A percentile compares a stretch with the other conserved stretches of the same genome.
Conservation (phyloP, 1,140 invertebrate species). For the Bemisia tabaci region DNA sequence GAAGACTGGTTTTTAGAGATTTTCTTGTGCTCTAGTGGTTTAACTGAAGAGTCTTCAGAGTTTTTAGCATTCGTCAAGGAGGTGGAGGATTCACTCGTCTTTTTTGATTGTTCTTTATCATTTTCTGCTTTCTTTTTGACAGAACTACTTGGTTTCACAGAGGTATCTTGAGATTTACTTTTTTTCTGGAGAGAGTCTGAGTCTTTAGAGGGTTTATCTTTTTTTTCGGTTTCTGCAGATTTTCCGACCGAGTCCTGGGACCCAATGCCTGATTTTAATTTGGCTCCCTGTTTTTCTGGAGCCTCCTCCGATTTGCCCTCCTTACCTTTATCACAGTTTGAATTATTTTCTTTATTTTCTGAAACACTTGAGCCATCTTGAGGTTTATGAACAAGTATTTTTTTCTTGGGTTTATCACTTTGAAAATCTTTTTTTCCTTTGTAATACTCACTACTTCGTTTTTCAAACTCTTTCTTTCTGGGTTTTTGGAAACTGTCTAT, state of each 20-base stretch:
- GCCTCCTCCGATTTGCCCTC: background rate
- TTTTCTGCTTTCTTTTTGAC: too few relatives aligned
- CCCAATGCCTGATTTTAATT: too few relatives aligned
- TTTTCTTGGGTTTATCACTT: background rate
- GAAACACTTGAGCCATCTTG: background rate
- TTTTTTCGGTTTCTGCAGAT: background rate
- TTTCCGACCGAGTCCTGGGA: background rate
- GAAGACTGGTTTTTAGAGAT: background rate
- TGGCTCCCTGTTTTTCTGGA: conserved; percentile 1
- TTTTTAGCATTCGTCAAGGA: background rate
- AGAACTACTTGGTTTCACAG: too few relatives aligned
- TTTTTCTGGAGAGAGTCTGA: too few relatives aligned
- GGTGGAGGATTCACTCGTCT: too few relatives aligned
- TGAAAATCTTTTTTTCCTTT: background rate
- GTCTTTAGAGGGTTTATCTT: background rate
- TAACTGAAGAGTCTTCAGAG: background rate
- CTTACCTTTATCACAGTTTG: conserved; percentile 3
- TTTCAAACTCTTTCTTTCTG: background rate
- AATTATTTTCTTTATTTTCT: conserved; percentile 8
- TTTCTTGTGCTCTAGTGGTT: background rate
- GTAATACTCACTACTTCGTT: background rate
- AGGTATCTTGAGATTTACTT: too few relatives aligned
- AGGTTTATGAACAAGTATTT: background rate
- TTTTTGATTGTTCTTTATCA: too few relatives aligned
- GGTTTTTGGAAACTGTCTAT: background rate